phyloP scores from a whole-genome alignment of 2,113 vertebrate genomes.

The Crypturellus undulatus region DNA sequence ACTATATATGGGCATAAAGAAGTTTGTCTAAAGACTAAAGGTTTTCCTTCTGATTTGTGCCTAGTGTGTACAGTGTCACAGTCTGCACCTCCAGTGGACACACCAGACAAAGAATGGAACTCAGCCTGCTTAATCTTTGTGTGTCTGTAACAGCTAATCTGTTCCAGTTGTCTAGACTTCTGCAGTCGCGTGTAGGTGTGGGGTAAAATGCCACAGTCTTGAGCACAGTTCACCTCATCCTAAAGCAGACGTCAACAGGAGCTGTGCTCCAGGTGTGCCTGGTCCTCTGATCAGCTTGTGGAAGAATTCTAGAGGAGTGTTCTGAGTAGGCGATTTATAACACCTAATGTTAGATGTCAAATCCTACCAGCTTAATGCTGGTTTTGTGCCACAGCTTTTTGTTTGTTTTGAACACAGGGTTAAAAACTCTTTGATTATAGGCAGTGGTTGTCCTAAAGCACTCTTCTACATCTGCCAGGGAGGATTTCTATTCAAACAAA shows the following conservation, averaged over 20 bases:
- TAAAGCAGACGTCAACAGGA: background rate
- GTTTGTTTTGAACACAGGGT: background rate
- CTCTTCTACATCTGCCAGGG: background rate
- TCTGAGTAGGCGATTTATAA: background rate
- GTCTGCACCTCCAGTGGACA: fast-evolving
- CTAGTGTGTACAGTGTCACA: background rate
- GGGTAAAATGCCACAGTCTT: background rate
- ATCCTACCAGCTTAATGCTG: background rate
- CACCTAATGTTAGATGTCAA: background rate
- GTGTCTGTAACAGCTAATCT: background rate
- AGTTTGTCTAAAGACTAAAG: too few relatives aligned
- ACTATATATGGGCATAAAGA: fast-evolving
- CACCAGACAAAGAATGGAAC: background rate
- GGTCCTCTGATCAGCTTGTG: background rate
- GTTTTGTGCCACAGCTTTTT: background rate
- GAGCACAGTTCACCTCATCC: background rate
- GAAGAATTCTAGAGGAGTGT: background rate
- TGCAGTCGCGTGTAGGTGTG: background rate
- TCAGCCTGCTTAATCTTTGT: background rate
- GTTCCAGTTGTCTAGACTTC: background rate
- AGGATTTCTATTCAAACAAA: background rate
- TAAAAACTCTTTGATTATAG: background rate
- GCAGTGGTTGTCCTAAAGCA: background rate
- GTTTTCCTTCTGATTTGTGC: background rate
- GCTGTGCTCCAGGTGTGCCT: background rate